Base-by-base conservation (phyloP, 1,140 invertebrate species). In the Cardiocondyla obscurior region DNA sequence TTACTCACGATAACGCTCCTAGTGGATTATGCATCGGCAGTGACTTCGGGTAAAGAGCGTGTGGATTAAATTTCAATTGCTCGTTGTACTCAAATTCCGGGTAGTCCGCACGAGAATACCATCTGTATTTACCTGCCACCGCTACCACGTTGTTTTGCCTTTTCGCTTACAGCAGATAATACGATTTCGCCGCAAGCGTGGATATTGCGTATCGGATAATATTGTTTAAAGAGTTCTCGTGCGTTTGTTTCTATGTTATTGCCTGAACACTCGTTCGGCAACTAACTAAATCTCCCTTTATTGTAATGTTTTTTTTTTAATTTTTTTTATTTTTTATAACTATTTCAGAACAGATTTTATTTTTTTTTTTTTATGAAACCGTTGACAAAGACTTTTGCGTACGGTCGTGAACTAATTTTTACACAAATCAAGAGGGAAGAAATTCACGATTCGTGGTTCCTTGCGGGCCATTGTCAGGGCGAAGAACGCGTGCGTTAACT, bases 111-210 rank as follows among this genome's bases (percentile, higher is more conserved):
- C 69, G 62, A 79, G 33, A 33, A 64, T 79, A 53, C 53, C 46
- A 33, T 67, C 60, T 14, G 16, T 79, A 79, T 79, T 67, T 79
- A 53, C 36, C n/a, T 44, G 33, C 16, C 30, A 77, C n/a, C 36
- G 44, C 46, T 30, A 25, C 30, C 22, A 25, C 46, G 33, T 79
- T 53, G 33, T 79, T 79, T 79, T 53, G 62, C 74, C 46, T 55
- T 79, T 79, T 36, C 33, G 46, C 12, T 79, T 69, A 33, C 12
- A 53, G 60, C 44, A 67, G 74, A 77, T 77, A 53, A 79, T 79
- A 69, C 62, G 74, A 79, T 79, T 79, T 79, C 62, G 74, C 74
- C 74, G 62, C 62, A 67, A 65, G 74, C 74, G 74, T 51, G 42
- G 74, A 67, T 67, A 77, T 77, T 51, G 60, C 60, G 44, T 39